Evolutionary conservation across 23 tunicate genomes (phyloP).

Genomic region (Trididemnum nubilum): DNA sequence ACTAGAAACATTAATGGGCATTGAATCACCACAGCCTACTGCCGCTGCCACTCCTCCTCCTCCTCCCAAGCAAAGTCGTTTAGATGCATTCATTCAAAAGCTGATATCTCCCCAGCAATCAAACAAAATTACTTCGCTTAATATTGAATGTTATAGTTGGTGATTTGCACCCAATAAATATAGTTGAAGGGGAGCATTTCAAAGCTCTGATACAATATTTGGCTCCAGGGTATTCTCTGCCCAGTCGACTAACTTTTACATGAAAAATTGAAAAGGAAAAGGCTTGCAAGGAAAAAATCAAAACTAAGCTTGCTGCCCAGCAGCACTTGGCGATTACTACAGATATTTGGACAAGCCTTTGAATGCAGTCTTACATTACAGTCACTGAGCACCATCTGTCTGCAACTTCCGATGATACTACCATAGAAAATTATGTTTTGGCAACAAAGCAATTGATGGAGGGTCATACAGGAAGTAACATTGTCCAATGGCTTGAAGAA

Average conservation of each 20-base stretch:
- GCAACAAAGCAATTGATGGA: conserved; percentile 23
- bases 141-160: conserved; percentile 18
- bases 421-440: not conserved
- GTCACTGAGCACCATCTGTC: not conserved
- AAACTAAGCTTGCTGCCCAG: not conserved
- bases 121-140: conserved; percentile 10
- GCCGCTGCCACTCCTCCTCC: too few species aligned
- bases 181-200: conserved; percentile 28
- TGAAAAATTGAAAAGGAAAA: not conserved
- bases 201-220: conserved; percentile 4
- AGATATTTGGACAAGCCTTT: conserved; percentile 4
- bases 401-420: not conserved
- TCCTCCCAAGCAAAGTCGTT: conserved; percentile 5
- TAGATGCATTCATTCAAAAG: conserved; percentile 5
- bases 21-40: not conserved
- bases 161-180: conserved; percentile 11
- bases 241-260: conserved; percentile 8
- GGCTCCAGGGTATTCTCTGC: conserved; percentile 33
- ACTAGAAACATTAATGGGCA: too few species aligned
- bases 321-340: not conserved
- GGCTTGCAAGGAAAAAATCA: not conserved
- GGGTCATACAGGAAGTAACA: not conserved
- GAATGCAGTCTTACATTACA: not conserved
- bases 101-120: not conserved
- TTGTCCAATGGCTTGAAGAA: not conserved